Percentiles rank a stretch among this genome's conserved stretches.
Conservation (phyloP, 2,797 vertebrate species). For the Dipus sagitta region DNA sequence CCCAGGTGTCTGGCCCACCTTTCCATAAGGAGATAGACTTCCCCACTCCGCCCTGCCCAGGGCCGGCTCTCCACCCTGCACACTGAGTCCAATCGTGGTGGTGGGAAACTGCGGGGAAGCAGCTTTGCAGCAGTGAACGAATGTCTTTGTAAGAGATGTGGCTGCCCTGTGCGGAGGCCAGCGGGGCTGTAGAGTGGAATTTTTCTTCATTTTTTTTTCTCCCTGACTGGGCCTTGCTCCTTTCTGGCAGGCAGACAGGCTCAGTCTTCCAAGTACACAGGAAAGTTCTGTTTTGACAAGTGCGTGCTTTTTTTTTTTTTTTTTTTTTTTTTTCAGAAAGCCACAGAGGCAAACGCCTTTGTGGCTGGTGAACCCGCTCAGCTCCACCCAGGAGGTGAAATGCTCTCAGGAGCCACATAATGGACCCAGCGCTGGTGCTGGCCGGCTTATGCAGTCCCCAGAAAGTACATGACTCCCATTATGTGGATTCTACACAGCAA, state of each 20-base stretch:
- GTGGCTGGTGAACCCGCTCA: slow-evolving; percentile 50
- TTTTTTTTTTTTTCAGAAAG: slow-evolving; percentile 48
- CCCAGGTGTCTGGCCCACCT: neutral
- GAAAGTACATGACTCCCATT: slow-evolving; percentile 25
- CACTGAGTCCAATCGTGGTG: neutral
- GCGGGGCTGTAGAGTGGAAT: slow-evolving; percentile 47
- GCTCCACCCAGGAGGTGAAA: neutral
- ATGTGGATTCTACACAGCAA: neutral
- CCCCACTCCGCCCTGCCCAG: neutral
- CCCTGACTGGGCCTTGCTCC: slow-evolving; percentile 13
- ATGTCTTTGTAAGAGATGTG: neutral
- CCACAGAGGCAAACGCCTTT: slow-evolving; percentile 57
- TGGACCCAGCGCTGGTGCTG: neutral
- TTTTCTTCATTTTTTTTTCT: slow-evolving; percentile 1
- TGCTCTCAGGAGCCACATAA: slow-evolving; percentile 20
- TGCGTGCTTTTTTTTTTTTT: slow-evolving; percentile 39
- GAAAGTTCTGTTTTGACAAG: slow-evolving; percentile 77
- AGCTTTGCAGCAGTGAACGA: neutral
- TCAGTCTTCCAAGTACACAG: slow-evolving; percentile 45
- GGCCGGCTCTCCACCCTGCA: neutral
- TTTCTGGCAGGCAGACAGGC: slow-evolving; percentile 27
- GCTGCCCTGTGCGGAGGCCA: neutral
- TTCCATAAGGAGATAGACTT: neutral
- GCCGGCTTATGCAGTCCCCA: neutral
- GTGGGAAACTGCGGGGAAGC: neutral